Evolutionary conservation across 2,888 invertebrate genomes (phyloP), one percentile per base, ranked within the genome.

Genomic region (Aphodius sticticus): DNA sequence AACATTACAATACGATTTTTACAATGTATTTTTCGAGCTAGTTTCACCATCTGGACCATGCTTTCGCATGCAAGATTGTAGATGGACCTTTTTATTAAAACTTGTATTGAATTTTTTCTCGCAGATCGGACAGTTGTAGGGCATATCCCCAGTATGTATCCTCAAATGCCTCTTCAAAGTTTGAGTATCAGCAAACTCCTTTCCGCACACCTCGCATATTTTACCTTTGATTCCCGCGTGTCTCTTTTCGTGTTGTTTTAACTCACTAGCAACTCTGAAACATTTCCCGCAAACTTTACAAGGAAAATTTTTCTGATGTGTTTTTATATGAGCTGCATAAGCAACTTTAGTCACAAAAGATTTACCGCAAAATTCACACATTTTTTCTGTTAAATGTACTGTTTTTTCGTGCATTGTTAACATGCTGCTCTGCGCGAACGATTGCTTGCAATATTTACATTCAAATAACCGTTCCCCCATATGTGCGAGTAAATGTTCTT

Each of bases 71-170:
- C 53, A 53, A 53, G 53, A 53, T 12, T 53, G 7, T 9, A 9
- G 12, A 53, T 53, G 53, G 7, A 53, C 12, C 53, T 53, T 53
- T 12, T 53, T 53, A 12, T 53, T 53, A 53, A 53, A 53, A 53
- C 12, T 53, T 12, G 53, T 53, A 53, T 53, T 53, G 69, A 79
- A 79, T 26, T 53, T 37, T 38, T 79, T 79, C 6, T 76, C 69
- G 53, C 78, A 79, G 36, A 76, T 76, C 37, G 70, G 38, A 53
- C 78, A 79, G 12, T 69, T 76, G 15, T 76, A 79, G 12, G 78
- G 77, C 74, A 77, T 79, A 12, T 79, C 80, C 16, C 81, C 81
- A 6, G 81, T 81, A 72, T 81, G 81, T 26, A 70, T 79, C 53
- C 78, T 77, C 71, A 76, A 79, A 69, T 81, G 81, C 16, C 77